Evolutionary conservation across 2,888 invertebrate genomes (phyloP).

Genomic region (Thumatha senex): DNA sequence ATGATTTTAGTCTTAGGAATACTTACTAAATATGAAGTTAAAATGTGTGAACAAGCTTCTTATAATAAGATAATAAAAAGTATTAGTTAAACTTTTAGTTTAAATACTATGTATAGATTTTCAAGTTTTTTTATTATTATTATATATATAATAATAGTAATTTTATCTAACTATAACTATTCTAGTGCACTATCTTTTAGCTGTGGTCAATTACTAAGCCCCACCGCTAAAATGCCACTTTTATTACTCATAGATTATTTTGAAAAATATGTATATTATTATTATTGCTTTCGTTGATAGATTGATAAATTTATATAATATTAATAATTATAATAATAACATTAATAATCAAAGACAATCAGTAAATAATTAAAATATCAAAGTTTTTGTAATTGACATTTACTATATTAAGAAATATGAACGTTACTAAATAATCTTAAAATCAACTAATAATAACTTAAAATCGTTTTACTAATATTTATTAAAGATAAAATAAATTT

Average conservation of each 20-base stretch:
- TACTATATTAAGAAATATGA: no score
- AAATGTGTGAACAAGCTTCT: conserved; percentile 83
- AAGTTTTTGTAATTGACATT: conserved; percentile 32
- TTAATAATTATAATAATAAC: conserved; percentile 8
- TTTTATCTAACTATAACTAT: conserved; percentile 77
- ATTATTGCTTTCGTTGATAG: conserved; percentile 19
- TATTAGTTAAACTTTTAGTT: conserved; percentile 81
- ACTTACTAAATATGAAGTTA: conserved; percentile 80
- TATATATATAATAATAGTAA: conserved; percentile 71
- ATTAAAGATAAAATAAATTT: no score
- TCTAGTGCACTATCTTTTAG: conserved; percentile 80
- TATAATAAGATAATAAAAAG: conserved; percentile 80
- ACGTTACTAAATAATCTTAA: no score
- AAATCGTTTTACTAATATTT: no score
- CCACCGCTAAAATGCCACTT: conserved; percentile 55
- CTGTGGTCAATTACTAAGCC: conserved; percentile 78
- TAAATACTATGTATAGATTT: conserved; percentile 81
- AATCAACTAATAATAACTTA: no score
- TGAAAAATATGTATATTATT: background rate
- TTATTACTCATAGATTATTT: conserved; percentile 18
- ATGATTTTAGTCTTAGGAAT: conserved; percentile 66
- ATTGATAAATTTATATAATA: conserved; percentile 1
- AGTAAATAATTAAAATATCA: background rate
- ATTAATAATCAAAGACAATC: background rate
- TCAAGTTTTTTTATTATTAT: conserved; percentile 69